Conservation (phyloP, 2,113 vertebrate genomes). For the Oryzias woworae region DNA sequence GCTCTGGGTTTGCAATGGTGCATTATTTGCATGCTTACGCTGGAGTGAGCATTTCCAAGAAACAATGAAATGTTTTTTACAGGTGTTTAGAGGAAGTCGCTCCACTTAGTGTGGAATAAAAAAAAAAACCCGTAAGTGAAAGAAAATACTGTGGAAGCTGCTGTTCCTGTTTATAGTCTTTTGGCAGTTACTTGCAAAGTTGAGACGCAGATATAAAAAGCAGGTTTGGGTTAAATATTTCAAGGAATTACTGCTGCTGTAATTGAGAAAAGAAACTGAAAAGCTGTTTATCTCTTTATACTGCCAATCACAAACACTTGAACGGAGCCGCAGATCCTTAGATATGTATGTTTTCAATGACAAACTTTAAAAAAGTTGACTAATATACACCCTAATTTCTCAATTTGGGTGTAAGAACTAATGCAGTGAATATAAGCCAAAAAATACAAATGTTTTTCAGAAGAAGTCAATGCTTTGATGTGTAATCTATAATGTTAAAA, state of each 20-base stretch:
- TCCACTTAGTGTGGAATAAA: not conserved
- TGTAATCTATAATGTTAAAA: too few relatives aligned
- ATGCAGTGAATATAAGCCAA: not conserved
- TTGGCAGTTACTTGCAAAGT: slow-evolving; percentile 6
- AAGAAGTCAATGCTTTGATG: too few relatives aligned
- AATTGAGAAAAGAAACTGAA: slow-evolving; percentile 15
- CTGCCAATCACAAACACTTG: slow-evolving; percentile 29
- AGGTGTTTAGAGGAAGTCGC: slow-evolving; percentile 35
- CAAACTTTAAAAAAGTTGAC: not conserved
- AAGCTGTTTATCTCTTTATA: slow-evolving; percentile 8
- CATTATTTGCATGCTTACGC: slow-evolving; percentile 27
- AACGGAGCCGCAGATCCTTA: not conserved
- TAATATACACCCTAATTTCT: too few relatives aligned
- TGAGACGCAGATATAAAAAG: slow-evolving; percentile 23
- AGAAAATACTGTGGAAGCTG: not conserved
- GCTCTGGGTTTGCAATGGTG: slow-evolving; percentile 43
- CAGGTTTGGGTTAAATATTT: slow-evolving; percentile 29
- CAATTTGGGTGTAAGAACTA: too few relatives aligned
- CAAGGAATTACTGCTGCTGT: slow-evolving; percentile 33
- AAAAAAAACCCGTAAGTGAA: not conserved
- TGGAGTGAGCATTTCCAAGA: slow-evolving; percentile 32
- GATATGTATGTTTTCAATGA: not conserved
- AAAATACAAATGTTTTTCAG: not conserved
- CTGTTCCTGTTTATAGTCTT: not conserved
- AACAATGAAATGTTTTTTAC: slow-evolving; percentile 37